Base-by-base conservation (phyloP, 1,140 invertebrate genomes). In the Drosophila murphyi region DNA sequence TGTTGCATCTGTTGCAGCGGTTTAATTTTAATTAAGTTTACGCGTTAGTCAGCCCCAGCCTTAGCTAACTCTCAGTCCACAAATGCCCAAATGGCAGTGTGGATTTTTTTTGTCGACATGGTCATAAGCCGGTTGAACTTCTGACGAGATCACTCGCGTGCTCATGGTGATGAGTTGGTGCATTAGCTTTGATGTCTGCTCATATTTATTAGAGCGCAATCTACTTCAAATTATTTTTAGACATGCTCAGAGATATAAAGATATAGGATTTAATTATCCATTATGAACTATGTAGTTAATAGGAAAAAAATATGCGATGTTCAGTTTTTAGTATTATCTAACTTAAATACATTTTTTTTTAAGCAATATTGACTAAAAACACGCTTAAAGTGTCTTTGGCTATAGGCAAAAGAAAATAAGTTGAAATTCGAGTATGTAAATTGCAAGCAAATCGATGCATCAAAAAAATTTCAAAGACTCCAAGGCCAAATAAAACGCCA, bases 141-240 rank as follows among this genome's bases (percentile, higher is more conserved):
- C 45, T 39, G 59, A 70, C 79, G 51, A 68, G 60, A 45, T 48
- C 47, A 78, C 54, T 88, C 80, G 85, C 83, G 85, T 88, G 83
- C 85, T 89, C 75, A 89, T 89, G 83, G 83, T 88, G 85, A 88
- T 80, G 83, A 89, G 83, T 88, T 89, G 85, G 71, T 61, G 74
- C 80, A 88, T 88, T 89, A 88, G 83, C 74, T 83, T 89, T 89
- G 74, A 88, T 89, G 83, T 55, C 77, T 72, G 85, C 76, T 83
- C 83, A 88, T 88, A 89, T 88, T 89, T 88, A 88, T 88, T 89
- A 88, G 83, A 88, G 85, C 83, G 80, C 77, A 76, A 88, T 89
- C 77, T 78, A 61, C 55, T 59, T 61, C 67, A 89, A 83, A 81
- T 81, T 86, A 63, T 61, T 52, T 69, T 47, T 48, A 12, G 45